A percentile compares a stretch with the other conserved stretches of the same genome.
phyloP scores from a whole-genome alignment of 37 sponge, comb jelly and placozoan genomes.

The Dysidea cf. avara region DNA sequence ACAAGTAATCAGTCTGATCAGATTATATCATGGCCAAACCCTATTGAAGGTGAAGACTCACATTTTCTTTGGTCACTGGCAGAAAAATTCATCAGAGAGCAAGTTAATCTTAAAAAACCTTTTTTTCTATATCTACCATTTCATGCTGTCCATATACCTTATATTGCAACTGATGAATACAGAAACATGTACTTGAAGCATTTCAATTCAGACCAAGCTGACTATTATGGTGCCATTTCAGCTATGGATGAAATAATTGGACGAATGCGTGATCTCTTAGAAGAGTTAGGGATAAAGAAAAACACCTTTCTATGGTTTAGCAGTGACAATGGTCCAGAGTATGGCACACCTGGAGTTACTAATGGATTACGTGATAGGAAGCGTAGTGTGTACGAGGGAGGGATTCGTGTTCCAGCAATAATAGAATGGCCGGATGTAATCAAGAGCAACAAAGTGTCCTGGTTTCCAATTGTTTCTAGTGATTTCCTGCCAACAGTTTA shows the following conservation, averaged over 20 bases:
- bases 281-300: constrained; percentile 30
- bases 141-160: constrained; percentile 58
- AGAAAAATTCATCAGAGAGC: constrained; percentile 2
- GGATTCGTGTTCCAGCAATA: constrained; percentile 58
- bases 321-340: constrained; percentile 61
- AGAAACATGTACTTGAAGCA: constrained; percentile 10
- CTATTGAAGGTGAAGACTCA: constrained; percentile 48
- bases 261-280: constrained; percentile 25
- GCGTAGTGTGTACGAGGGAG: constrained; percentile 48
- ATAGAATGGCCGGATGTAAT: too few relatives aligned
- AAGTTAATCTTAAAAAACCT: constrained; percentile 62
- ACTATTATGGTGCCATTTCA: too few relatives aligned
- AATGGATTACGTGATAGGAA: constrained; percentile 46
- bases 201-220: too few relatives aligned
- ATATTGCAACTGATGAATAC: constrained; percentile 44
- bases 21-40: constrained; percentile 9
- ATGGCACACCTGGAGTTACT: constrained; percentile 39
- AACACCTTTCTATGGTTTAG: constrained; percentile 72
- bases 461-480: constrained; percentile 46
- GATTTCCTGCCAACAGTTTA: constrained; percentile 58
- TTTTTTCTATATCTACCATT: constrained; percentile 51
- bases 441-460: constrained; percentile 9
- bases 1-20: not conserved
- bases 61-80: constrained; percentile 37
- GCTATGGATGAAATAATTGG: constrained; percentile 68